Evolutionary conservation across 2,888 invertebrate species (phyloP), one percentile per base, ranked within the genome.

Genomic region (Belgica antarctica): DNA sequence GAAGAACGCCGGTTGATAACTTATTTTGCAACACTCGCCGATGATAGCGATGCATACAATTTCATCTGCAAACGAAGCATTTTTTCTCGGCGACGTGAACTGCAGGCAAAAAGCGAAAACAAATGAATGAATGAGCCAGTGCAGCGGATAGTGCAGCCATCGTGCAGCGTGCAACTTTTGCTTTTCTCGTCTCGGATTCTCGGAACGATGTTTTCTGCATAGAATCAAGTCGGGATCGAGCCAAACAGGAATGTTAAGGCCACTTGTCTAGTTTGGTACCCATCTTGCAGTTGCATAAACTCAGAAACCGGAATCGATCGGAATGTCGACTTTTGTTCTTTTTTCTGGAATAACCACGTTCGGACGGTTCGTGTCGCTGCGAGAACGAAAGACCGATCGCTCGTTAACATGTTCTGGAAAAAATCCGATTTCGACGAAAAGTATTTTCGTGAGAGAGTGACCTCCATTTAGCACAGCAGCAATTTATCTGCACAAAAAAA

Each of bases 181-280:
- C 59, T 59, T 59, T 59, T 59, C 52, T 52, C 8, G 19, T 52
- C n/a, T n/a, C n/a, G n/a, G n/a, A n/a, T 22, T 52, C 22, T 52
- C 52, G 22, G 19, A 59, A 59, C 25, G 24, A 52, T n/a, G 27
- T 59, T 19, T 10, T 27, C 27, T 59, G 27, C 4, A 52, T 52
- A 22, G 52, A 52, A 52, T 17, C 19, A n/a, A n/a, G n/a, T 52
- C 4, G 52, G 22, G 15, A n/a, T 41, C 41, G n/a, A 41, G 41
- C 8, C 10, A 41, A 31, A 31, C 34, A 12, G 34, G 34, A 31
- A 31, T 8, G n/a, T 31, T 31, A 8, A 19, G 17, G 52, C 52
- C 19, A 4, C 17, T 19, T 46, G 46, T 46, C 46, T 46, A 46
- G 7, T 31, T 31, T n/a, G 34, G 15, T 46, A 5, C 10, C 4